Conservation (phyloP, 2,888 invertebrate species). For the Dysmachus trigonus region DNA sequence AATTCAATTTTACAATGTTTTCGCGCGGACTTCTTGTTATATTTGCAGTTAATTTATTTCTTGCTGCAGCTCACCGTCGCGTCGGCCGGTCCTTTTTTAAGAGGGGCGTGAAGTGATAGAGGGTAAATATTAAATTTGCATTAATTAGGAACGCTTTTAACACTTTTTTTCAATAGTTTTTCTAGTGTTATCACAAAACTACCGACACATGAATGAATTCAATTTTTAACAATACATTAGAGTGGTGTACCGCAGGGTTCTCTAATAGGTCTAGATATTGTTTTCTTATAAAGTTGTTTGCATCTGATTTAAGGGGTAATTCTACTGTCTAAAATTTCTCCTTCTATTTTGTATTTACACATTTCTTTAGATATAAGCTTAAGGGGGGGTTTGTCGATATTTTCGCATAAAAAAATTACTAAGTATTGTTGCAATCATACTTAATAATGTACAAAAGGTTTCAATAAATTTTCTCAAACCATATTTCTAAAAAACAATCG, state of each 20-base stretch:
- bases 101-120: too few relatives aligned
- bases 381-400: too few relatives aligned
- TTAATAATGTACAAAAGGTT: too few relatives aligned
- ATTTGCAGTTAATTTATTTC: slow-evolving; percentile 20
- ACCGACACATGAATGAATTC: not conserved
- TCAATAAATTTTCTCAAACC: too few relatives aligned
- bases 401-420: too few relatives aligned
- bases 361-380: too few relatives aligned
- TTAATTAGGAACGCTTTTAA: not conserved
- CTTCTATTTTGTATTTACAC: too few relatives aligned
- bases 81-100: not conserved
- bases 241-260: not conserved
- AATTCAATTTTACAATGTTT: slow-evolving; percentile 28
- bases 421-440: too few relatives aligned
- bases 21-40: not conserved
- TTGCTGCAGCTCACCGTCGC: not conserved
- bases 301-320: too few relatives aligned
- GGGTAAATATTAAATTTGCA: not conserved
- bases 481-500: too few relatives aligned
- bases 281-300: too few relatives aligned
- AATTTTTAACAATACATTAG: not conserved
- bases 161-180: not conserved
- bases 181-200: not conserved
- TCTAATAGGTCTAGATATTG: not conserved
- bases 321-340: too few relatives aligned